These are phyloP conservation scores for Erithacus rubecula DNA, from an alignment of 2,797 vertebrate species.

Conservation along the genomic window DNA sequence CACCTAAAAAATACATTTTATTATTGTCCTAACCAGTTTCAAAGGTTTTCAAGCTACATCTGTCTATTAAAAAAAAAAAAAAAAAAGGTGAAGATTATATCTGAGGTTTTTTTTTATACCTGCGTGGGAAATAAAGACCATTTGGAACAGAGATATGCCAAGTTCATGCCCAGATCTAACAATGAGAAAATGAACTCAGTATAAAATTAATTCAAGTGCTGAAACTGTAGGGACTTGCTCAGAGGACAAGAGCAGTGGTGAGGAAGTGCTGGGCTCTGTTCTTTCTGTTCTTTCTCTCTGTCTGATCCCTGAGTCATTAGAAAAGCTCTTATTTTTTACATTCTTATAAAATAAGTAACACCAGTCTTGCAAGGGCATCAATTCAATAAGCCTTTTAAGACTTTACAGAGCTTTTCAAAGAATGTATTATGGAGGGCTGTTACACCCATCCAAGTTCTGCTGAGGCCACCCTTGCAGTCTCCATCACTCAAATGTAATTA, in stretches of 20 bases:
- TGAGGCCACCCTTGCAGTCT: not conserved
- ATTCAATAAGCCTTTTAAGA: not conserved
- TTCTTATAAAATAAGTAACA: not conserved
- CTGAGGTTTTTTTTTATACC: not conserved
- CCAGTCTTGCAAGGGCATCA: not conserved
- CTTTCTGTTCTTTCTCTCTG: too few relatives aligned
- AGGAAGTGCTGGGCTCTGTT: conserved; percentile 3
- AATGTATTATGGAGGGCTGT: not conserved
- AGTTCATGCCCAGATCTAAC: not conserved
- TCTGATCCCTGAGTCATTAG: not conserved
- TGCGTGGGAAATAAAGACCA: not conserved
- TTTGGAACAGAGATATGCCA: not conserved
- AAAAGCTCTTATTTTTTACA: conserved; percentile 14
- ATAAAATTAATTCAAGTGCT: conserved; percentile 1
- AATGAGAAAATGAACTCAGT: not conserved
- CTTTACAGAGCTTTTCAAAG: conserved; percentile 3
- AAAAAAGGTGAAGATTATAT: not conserved
- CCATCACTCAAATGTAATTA: not conserved
- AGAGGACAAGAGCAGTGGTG: not conserved
- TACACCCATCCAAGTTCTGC: not conserved
- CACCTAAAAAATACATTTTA: not conserved
- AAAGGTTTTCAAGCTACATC: not conserved
- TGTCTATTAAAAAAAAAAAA: not conserved
- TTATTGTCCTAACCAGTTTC: not conserved
- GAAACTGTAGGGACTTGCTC: not conserved